These are phyloP conservation scores for Tyto alba DNA, from an alignment of 2,113 vertebrate species.

Conservation along the genomic window DNA sequence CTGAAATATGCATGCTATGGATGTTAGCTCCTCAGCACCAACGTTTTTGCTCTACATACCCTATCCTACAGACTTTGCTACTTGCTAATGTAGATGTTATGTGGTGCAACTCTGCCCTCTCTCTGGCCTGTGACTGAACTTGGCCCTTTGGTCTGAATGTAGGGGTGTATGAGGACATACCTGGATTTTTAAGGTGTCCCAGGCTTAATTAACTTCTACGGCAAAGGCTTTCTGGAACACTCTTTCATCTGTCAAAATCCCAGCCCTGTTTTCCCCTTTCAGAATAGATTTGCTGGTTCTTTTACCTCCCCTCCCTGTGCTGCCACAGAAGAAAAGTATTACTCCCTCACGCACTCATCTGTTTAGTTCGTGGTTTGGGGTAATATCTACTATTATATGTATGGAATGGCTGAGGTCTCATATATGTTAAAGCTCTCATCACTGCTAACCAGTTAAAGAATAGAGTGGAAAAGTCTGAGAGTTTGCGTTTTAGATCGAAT, in stretches of 20 bases:
- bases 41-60: background rate
- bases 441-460: background rate
- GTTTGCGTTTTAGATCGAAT: background rate
- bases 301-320: background rate
- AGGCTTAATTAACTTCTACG: background rate
- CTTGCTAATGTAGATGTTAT: background rate
- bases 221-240: background rate
- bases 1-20: background rate
- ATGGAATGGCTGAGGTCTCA: background rate
- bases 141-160: background rate
- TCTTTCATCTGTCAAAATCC: background rate
- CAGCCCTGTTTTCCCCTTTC: background rate
- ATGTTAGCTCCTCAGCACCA: background rate
- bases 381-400: background rate
- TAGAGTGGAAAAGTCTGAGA: background rate
- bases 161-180: background rate
- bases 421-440: background rate
- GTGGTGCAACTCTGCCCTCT: background rate
- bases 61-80: rapidly evolving
- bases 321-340: background rate
- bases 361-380: background rate
- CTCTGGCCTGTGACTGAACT: background rate
- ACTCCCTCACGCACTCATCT: background rate
- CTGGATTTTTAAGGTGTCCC: background rate
- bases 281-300: background rate